Conservation (phyloP, 1,140 invertebrate species). For the Platorchestia sp. region DNA sequence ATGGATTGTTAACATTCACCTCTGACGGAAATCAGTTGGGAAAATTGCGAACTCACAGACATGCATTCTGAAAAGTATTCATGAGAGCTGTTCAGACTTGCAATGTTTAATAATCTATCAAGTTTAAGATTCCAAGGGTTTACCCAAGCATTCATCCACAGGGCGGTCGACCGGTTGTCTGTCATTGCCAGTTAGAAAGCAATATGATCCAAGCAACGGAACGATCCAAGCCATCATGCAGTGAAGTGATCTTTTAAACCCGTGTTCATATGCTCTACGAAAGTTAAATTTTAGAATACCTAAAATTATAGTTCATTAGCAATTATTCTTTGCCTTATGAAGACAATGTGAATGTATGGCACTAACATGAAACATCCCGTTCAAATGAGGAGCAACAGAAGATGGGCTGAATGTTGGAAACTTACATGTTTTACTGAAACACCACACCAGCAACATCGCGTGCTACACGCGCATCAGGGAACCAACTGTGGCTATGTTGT, state of each 20-base stretch:
- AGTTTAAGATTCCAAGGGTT: background rate
- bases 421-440: background rate
- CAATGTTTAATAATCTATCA: background rate
- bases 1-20: background rate
- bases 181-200: background rate
- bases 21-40: background rate
- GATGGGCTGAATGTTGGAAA: too few relatives aligned
- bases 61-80: background rate
- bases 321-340: too few relatives aligned
- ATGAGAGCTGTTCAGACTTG: background rate
- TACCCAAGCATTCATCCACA: background rate
- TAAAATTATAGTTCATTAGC: too few relatives aligned
- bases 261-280: background rate
- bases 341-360: too few relatives aligned
- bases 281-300: too few relatives aligned
- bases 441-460: background rate
- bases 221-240: background rate
- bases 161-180: background rate
- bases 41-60: background rate
- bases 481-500: background rate
- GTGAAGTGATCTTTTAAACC: too few relatives aligned
- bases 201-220: background rate
- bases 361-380: background rate
- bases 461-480: background rate
- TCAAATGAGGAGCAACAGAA: background rate